Base-by-base conservation (phyloP, 2,797 vertebrate species). In the Brachyrhaphis roseni region DNA sequence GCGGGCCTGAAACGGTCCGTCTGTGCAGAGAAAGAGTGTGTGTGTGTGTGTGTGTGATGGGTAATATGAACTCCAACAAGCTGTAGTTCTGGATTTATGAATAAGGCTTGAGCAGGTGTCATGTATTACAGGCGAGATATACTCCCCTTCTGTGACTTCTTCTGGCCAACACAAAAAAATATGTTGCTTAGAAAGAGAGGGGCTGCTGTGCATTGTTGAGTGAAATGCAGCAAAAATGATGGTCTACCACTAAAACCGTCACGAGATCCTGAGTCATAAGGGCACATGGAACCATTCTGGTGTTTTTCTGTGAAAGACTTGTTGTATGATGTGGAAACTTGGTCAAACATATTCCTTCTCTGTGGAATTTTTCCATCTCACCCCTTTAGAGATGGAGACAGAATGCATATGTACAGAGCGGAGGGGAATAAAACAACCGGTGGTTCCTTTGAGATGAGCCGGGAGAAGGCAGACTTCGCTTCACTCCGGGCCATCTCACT, bases 21-120 rank as follows among this genome's bases (percentile, higher is more conserved):
- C 70, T 84, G 49, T 47, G 70, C 57, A 7, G 45, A 51, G 39
- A 13, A 4, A 5, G 6, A 15, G 43, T 49, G 49, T 2, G 49
- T 23, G 16, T 47, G 49, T 2, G 49, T 8, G 49, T 2, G 49
- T 23, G 49, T 2, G 20, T 15, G 55, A 59, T 53, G 76, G 79
- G 76, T 86, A 34, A 72, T 41, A 55, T 77, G 28, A 31, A 53
- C 47, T 79, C 80, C 43, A 78, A 82, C 75, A 72, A 75, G 73
- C 74, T 55, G 79, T 55, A 53, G 72, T 31, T 47, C 3, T 74
- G 57, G 78, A 89, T 91, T 90, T 87, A 90, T 88, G 82, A 90
- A 91, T 75, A 80, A 74, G 72, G 10, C 70, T 79, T 43, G 81
- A 87, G 70, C 88, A 92, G 82, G 85, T 92, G 88, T 80, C 72